These are phyloP conservation scores for Sprattus sprattus DNA, from an alignment of 2,113 vertebrate genomes.

Conservation along the genomic window DNA sequence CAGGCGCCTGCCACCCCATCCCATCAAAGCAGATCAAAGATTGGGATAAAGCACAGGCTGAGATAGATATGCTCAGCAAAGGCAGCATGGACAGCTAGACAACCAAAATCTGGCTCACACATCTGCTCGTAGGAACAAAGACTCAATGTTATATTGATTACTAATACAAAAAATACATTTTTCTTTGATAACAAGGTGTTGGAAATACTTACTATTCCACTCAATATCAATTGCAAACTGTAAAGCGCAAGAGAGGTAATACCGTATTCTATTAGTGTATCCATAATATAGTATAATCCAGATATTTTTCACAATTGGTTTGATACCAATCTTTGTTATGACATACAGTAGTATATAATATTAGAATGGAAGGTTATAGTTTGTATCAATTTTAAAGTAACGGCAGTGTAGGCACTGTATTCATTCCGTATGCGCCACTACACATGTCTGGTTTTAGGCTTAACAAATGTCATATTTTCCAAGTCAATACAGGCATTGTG, in stretches of 20 bases:
- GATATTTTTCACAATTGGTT: not conserved
- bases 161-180: not conserved
- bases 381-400: not conserved
- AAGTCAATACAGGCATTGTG: slow-evolving; percentile 52
- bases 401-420: not conserved
- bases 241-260: no score
- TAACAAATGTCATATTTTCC: slow-evolving; percentile 55
- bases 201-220: no score
- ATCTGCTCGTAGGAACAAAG: not conserved
- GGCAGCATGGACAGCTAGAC: not conserved
- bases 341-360: not conserved
- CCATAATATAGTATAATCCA: not conserved
- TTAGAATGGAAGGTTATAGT: not conserved
- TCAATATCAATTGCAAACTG: no score
- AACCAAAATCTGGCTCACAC: not conserved
- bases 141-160: not conserved
- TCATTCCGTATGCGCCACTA: not conserved
- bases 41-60: slow-evolving; percentile 52
- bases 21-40: slow-evolving; percentile 67
- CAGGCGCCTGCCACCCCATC: slow-evolving; percentile 47
- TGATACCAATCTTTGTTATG: not conserved
- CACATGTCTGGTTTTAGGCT: slow-evolving; percentile 15
- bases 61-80: slow-evolving; percentile 49
- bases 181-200: not conserved
- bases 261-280: not conserved